A percentile compares a stretch with the other conserved stretches of the same genome.
phyloP scores from a whole-genome alignment of 2,888 invertebrate species.

The Lepidocyrtinus sp. region DNA sequence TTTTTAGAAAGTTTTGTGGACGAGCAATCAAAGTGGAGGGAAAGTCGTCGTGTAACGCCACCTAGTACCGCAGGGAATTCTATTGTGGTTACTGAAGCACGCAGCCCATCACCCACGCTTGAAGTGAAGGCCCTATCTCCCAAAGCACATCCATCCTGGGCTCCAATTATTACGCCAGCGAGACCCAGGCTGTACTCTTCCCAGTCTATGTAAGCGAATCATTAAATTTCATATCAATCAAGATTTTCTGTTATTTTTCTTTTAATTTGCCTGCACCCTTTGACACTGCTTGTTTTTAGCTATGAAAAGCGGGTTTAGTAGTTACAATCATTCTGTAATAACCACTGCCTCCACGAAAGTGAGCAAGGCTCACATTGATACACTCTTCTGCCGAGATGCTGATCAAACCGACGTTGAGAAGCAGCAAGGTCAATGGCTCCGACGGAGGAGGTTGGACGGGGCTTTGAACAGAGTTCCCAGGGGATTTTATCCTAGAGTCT shows the following conservation, averaged over 20 bases:
- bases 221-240: neutral
- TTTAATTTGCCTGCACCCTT: neutral
- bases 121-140: constrained; percentile 24
- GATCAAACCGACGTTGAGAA: constrained; percentile 74
- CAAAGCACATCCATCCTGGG: constrained; percentile 35
- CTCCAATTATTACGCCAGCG: constrained; percentile 23
- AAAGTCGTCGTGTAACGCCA: constrained; percentile 59
- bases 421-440: constrained; percentile 96
- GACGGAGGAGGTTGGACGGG: constrained; percentile 94
- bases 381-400: constrained; percentile 69
- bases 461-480: constrained; percentile 97
- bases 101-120: constrained; percentile 58
- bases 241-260: constrained; percentile 14
- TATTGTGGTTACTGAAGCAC: neutral
- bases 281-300: constrained; percentile 42
- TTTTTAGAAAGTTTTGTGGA: constrained; percentile 51
- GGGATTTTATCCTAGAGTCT: constrained; percentile 96
- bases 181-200: constrained; percentile 69
- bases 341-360: constrained; percentile 90
- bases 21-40: constrained; percentile 60
- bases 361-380: constrained; percentile 76
- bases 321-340: constrained; percentile 83
- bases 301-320: constrained; percentile 66
- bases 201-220: constrained; percentile 44
- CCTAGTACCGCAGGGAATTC: constrained; percentile 20